Evolutionary conservation across 92 coral and sea anemone genomes (phyloP), one percentile per base, ranked within the genome.

Genomic region (Pocillopora grandis): DNA sequence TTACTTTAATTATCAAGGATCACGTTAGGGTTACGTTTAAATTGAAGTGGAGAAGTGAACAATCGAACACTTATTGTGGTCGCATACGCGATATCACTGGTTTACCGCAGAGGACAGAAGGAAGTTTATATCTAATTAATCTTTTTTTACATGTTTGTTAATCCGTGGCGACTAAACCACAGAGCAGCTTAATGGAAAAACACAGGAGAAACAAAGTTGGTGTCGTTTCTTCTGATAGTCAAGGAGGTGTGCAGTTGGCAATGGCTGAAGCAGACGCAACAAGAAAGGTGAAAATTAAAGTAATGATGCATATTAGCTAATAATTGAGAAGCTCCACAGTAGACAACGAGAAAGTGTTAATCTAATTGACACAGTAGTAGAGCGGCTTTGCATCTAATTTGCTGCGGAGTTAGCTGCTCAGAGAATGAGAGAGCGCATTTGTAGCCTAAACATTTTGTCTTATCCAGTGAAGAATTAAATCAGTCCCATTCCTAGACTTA

Each of bases 121-220:
- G 37, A 15, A 7, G 27, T 66, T 67, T 67, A 59, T 2, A 0
- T 16, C 18, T 59, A 2, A 59, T 10, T 12, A 19, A 62, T 49
- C 52, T n/a, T 9, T 17, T 21, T 57, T 36, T 23, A 61, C 20
- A 15, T 12, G 0, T 12, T 52, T 33, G 77, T 10, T 42, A 58
- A 66, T 13, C 71, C 64, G 71, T 81, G 77, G 77, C 59, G 14
- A 19, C 69, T 2, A 36, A 59, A 20, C 63, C 85, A 61, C 59
- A 60, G 13, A 60, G 67, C 21, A 49, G 16, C 49, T 81, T 12
- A 70, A 66, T n/a, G 35, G 65, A 12, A 18, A 68, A 17, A 12
- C 35, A 70, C 12, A 71, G 85, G 77, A 71, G 49, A 6, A 81
- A 81, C 69, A 81, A 81, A 48, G 76, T 81, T 12, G 33, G 75